A percentile compares a stretch with the other conserved stretches of the same genome.
phyloP scores from a whole-genome alignment of 2,888 invertebrate species.

The Loripinus fragilis region DNA sequence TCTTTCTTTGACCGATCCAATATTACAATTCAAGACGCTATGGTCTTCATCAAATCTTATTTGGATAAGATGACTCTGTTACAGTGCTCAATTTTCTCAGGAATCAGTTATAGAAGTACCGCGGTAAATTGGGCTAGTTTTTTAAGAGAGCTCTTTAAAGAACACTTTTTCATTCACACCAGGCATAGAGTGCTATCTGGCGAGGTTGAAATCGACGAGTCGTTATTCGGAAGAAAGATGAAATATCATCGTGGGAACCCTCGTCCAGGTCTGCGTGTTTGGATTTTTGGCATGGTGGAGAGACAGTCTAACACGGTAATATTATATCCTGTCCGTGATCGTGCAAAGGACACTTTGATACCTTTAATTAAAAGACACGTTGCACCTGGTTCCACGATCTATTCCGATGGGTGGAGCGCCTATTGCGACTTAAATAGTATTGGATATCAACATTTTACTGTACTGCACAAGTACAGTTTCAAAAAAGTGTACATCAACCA shows the following conservation, averaged over 20 bases:
- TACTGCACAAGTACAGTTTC: no score
- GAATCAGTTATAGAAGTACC: not conserved
- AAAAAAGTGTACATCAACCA: no score
- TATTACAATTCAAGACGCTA: not conserved
- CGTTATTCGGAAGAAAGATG: constrained; percentile 20
- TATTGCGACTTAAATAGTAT: no score
- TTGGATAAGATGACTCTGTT: not conserved
- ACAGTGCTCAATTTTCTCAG: constrained; percentile 2
- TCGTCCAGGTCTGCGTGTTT: constrained; percentile 32
- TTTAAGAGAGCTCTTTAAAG: not conserved
- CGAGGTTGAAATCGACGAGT: not conserved
- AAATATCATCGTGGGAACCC: constrained; percentile 45
- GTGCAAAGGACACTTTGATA: constrained; percentile 12
- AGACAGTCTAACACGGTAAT: constrained; percentile 27
- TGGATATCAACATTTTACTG: no score
- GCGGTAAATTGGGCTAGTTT: not conserved
- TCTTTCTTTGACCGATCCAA: not conserved
- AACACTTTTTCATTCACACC: not conserved
- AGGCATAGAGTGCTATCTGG: not conserved
- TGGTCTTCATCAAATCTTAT: constrained; percentile 1
- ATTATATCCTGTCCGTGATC: constrained; percentile 22
- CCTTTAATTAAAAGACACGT: constrained; percentile 31
- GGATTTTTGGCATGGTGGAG: constrained; percentile 43
- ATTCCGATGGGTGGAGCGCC: no score
- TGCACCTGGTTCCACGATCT: constrained; percentile 21